phyloP scores from a whole-genome alignment of 2,113 vertebrate species.

The Melospiza georgiana region DNA sequence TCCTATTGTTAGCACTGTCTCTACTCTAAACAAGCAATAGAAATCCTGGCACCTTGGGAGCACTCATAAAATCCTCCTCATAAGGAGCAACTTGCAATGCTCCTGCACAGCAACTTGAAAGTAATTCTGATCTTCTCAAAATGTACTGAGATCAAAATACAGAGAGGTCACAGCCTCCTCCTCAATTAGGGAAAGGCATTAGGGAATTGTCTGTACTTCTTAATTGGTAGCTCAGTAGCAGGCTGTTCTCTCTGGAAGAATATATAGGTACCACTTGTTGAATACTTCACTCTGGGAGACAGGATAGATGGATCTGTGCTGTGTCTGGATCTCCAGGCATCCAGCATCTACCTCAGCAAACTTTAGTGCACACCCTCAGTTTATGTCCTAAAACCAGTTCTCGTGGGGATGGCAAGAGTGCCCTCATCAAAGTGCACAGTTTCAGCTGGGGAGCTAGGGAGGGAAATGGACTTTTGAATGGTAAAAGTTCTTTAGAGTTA shows the following conservation, averaged over 20 bases:
- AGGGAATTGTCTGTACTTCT: background rate
- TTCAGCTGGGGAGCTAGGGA: background rate
- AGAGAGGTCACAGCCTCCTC: background rate
- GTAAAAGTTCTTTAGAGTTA: background rate
- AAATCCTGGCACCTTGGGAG: background rate
- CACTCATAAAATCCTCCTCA: background rate
- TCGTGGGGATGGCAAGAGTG: accelerated
- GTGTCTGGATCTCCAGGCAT: background rate
- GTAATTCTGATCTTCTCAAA: background rate
- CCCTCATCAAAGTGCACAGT: background rate
- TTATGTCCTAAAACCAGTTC: background rate
- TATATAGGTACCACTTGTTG: background rate
- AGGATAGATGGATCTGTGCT: background rate
- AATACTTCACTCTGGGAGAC: background rate
- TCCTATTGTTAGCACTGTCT: background rate
- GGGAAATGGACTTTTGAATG: background rate
- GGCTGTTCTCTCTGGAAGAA: background rate
- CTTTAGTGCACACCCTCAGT: background rate
- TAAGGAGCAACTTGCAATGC: background rate
- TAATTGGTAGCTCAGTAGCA: background rate
- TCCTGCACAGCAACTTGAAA: background rate
- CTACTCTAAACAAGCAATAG: background rate
- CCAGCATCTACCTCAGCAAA: background rate
- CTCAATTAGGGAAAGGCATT: background rate
- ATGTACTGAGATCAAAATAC: background rate